Evolutionary conservation across 2,113 vertebrate species (phyloP).

Genomic region (Otocyon megalotis): DNA sequence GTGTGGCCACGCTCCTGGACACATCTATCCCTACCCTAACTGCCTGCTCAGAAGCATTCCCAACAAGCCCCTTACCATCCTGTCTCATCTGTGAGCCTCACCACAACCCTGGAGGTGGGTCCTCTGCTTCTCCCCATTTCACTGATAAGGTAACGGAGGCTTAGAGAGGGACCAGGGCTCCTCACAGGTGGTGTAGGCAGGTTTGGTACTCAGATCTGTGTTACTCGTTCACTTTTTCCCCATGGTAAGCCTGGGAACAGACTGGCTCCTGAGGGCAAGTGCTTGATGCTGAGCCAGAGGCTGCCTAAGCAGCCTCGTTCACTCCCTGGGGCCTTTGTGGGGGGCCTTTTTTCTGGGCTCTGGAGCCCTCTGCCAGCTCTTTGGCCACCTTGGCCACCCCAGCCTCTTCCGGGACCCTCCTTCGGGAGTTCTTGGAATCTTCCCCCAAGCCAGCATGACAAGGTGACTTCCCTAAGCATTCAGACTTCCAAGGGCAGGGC

Average conservation of each 20-base stretch:
- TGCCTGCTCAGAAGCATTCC: neutral
- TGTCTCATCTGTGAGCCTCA: neutral
- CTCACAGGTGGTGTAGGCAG: neutral
- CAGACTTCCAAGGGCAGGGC: neutral
- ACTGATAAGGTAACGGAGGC: slow-evolving; percentile 60
- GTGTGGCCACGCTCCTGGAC: slow-evolving; percentile 58
- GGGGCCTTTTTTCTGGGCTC: neutral
- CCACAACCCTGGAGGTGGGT: neutral
- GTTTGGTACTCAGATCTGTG: neutral
- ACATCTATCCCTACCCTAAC: slow-evolving; percentile 54
- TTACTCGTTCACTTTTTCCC: neutral
- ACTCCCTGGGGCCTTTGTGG: neutral
- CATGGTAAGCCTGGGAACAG: neutral
- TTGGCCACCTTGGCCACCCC: neutral
- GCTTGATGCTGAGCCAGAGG: neutral
- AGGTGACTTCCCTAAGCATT: neutral
- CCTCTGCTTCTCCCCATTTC: slow-evolving; percentile 52
- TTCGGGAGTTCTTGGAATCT: slow-evolving; percentile 26
- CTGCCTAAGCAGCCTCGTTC: neutral
- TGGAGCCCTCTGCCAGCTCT: neutral
- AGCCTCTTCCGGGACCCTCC: neutral
- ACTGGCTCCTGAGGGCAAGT: neutral
- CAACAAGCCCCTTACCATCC: neutral
- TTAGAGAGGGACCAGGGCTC: neutral
- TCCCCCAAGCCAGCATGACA: neutral